Percentiles rank a stretch among this genome's conserved stretches.
These are phyloP conservation scores for Stomorhina lunata DNA, from an alignment of 2,888 invertebrate genomes.

Conservation along the genomic window DNA sequence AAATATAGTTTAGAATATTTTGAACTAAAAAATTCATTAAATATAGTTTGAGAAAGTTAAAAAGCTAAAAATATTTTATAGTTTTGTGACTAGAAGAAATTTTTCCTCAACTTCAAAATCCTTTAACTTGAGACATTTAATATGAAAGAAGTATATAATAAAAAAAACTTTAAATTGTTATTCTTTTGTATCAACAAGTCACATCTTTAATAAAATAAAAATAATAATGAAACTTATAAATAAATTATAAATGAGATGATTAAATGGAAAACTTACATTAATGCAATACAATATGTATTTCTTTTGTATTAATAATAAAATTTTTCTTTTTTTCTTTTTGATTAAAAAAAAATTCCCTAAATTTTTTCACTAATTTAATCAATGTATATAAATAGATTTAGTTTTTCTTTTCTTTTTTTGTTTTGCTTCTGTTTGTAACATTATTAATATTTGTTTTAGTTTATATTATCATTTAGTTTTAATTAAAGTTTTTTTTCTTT, in stretches of 20 bases:
- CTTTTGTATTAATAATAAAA: conserved; percentile 11
- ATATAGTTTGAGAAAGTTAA: too few relatives aligned
- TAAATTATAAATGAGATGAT: conserved; percentile 55
- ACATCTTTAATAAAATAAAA: conserved; percentile 53
- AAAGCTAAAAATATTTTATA: background rate
- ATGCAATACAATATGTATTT: conserved; percentile 61
- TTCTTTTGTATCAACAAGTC: conserved; percentile 19
- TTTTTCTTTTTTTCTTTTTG: conserved; percentile 29
- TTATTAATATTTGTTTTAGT: conserved; percentile 1
- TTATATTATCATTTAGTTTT: conserved; percentile 26
- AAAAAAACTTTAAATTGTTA: conserved; percentile 1
- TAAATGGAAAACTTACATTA: conserved; percentile 60
- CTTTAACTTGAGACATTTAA: background rate
- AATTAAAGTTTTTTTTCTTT: conserved; percentile 40
- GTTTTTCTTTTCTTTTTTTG: too few relatives aligned
- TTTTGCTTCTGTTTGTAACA: conserved; percentile 31
- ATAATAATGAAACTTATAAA: conserved; percentile 51
- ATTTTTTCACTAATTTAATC: conserved; percentile 59
- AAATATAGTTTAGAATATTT: background rate
- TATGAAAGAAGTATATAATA: background rate
- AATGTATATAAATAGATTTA: conserved; percentile 51
- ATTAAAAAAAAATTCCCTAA: conserved; percentile 63
- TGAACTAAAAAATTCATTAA: background rate
- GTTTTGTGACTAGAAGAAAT: conserved; percentile 24
- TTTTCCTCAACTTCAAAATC: background rate